A percentile compares a stretch with the other conserved stretches of the same genome.
phyloP scores from a whole-genome alignment of 2,113 vertebrate genomes.

The Percina caprodes region DNA sequence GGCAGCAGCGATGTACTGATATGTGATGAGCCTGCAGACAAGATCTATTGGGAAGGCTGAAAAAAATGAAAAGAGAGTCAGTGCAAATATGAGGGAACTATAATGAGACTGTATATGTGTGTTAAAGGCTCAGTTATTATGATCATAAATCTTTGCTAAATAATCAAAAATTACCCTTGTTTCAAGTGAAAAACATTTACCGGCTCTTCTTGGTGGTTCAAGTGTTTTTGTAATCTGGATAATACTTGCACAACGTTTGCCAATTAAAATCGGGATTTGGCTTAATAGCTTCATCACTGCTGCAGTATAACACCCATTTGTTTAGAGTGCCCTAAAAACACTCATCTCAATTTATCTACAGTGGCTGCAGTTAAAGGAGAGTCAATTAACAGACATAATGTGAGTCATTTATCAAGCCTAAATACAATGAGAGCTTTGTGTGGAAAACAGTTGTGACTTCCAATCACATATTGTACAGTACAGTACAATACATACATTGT shows the following conservation, averaged over 20 bases:
- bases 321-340: conserved; percentile 4
- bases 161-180: neutral
- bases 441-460: neutral
- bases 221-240: neutral
- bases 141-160: neutral
- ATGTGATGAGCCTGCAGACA: conserved; percentile 43
- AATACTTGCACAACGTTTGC: neutral
- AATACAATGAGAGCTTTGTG: conserved; percentile 6
- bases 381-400: conserved; percentile 19
- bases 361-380: neutral
- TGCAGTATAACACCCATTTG: conserved; percentile 4
- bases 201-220: neutral
- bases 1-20: conserved; percentile 12
- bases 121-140: neutral
- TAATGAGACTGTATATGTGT: neutral
- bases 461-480: too few relatives aligned
- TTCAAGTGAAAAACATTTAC: neutral
- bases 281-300: conserved; percentile 11
- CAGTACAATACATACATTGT: neutral
- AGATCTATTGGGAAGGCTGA: conserved; percentile 11
- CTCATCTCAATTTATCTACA: neutral
- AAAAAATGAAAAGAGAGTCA: conserved; percentile 9
- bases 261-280: neutral
- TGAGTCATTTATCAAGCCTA: conserved; percentile 5
- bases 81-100: neutral